Evolutionary conservation across 92 coral and sea anemone species (phyloP).

Genomic region (Epizoanthus illoricatus): DNA sequence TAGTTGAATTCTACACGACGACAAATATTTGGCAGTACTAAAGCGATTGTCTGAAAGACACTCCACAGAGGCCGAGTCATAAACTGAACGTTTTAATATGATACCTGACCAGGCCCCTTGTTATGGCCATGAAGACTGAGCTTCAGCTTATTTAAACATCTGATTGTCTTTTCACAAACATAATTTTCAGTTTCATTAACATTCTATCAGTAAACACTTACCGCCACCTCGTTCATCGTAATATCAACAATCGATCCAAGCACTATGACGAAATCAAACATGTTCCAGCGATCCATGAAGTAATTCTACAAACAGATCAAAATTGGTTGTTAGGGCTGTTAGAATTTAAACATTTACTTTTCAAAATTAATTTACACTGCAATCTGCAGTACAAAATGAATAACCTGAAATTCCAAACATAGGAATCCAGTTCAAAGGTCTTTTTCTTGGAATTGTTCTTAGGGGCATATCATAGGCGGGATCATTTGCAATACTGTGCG

Average conservation of each 20-base stretch:
- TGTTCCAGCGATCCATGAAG: slow-evolving; percentile 93
- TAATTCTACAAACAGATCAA: slow-evolving; percentile 64
- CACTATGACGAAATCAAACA: slow-evolving; percentile 94
- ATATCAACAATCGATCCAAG: slow-evolving; percentile 94
- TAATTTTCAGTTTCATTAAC: no score
- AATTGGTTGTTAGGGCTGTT: neutral
- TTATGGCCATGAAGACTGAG: neutral
- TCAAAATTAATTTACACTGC: neutral
- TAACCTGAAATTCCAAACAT: neutral
- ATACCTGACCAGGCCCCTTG: slow-evolving; percentile 6
- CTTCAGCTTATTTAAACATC: neutral
- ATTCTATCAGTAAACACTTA: slow-evolving; percentile 44
- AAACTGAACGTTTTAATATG: neutral
- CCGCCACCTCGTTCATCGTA: slow-evolving; percentile 96
- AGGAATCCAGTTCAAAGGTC: neutral
- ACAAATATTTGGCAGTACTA: no score
- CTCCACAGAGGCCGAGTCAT: neutral
- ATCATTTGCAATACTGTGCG: neutral
- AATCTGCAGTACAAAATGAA: no score
- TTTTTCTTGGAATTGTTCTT: neutral
- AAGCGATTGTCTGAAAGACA: no score
- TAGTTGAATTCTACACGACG: no score
- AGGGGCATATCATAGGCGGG: neutral
- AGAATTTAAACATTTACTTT: neutral
- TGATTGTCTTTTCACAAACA: neutral